Base-by-base conservation (phyloP, 2,888 invertebrate species). In the Notodonta ziczac region DNA sequence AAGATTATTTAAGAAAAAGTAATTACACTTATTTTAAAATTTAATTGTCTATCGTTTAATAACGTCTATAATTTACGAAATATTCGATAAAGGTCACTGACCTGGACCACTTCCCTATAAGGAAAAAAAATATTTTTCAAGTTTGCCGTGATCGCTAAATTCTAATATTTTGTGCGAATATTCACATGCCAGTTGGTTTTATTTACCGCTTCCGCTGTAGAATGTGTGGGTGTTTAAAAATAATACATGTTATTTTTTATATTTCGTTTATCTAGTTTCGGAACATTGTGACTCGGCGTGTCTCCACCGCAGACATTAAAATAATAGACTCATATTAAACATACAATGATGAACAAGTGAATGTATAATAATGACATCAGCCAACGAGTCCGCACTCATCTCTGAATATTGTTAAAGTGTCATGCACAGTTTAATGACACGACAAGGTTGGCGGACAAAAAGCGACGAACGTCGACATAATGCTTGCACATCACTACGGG, bases 401-500 rank as follows among this genome's bases (percentile, higher is more conserved):
- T 61, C 42, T 57, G 52, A 61, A 65, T 65, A 51, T 58, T 71
- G 59, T 57, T 42, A 48, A 60, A 71, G 64, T 71, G 66, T 63
- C 69, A 63, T 70, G 50, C 53, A 46, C 53, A 72, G 73, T 72
- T 63, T 72, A 74, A 66, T 61, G 74, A 68, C 66, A 73, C 64
- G 13, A 58, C 67, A 75, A 73, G 66, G 67, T 62, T 65, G 63
- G 54, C 59, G 51, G 48, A 70, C 51, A 74, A 72, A 70, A 70
- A 66, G 55, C 61, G 56, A 66, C 50, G 55, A 62, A 56, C 61
- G 72, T 80, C 79, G 80, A 81, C 62, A 67, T 66, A 59, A 65
- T 58, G 61, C 63, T 59, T 60, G 69, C 61, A 69, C 82, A 81
- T 77, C 81, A 81, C 82, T 84, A 81, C 67, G 57, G 65, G 70